These are phyloP conservation scores for Zeuzera pyrina DNA, from an alignment of 2,888 invertebrate species.

Conservation along the genomic window DNA sequence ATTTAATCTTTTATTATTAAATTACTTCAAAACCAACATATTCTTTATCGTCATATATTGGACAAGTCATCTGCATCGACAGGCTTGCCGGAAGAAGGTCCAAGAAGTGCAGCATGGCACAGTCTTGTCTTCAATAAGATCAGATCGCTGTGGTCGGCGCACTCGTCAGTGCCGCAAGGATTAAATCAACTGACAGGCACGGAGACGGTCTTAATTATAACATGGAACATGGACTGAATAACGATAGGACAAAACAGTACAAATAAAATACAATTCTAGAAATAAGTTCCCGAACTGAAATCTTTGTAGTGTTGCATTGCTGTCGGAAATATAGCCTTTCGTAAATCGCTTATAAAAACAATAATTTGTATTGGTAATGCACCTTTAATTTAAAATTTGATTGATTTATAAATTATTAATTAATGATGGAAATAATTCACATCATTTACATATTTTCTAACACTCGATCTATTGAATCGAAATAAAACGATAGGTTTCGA, in stretches of 20 bases:
- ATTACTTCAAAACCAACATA: too few relatives aligned
- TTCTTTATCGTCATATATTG: too few relatives aligned
- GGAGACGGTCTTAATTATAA: slow-evolving; percentile 40
- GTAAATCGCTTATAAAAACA: too few relatives aligned
- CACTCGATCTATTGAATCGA: too few relatives aligned
- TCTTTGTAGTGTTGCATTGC: slow-evolving; percentile 2
- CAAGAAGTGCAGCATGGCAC: slow-evolving; percentile 76
- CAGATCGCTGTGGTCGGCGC: slow-evolving; percentile 88
- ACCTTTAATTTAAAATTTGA: too few relatives aligned
- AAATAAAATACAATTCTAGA: slow-evolving; percentile 7
- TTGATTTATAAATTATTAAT: too few relatives aligned
- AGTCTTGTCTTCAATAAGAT: slow-evolving; percentile 90
- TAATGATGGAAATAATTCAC: too few relatives aligned
- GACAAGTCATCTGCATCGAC: too few relatives aligned
- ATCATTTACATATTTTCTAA: too few relatives aligned
- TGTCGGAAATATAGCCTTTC: too few relatives aligned
- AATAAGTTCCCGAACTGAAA: slow-evolving; percentile 9
- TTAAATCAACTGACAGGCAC: slow-evolving; percentile 85
- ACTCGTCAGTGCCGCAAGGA: slow-evolving; percentile 82
- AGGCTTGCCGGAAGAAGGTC: slow-evolving; percentile 65
- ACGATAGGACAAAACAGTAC: slow-evolving; percentile 9
- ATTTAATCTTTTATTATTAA: too few relatives aligned
- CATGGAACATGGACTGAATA: slow-evolving; percentile 42
- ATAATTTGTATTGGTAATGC: too few relatives aligned
- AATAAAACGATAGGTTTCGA: slow-evolving; percentile 5